Evolutionary conservation across 2,113 vertebrate species (phyloP).

Genomic region (Neogale vison): DNA sequence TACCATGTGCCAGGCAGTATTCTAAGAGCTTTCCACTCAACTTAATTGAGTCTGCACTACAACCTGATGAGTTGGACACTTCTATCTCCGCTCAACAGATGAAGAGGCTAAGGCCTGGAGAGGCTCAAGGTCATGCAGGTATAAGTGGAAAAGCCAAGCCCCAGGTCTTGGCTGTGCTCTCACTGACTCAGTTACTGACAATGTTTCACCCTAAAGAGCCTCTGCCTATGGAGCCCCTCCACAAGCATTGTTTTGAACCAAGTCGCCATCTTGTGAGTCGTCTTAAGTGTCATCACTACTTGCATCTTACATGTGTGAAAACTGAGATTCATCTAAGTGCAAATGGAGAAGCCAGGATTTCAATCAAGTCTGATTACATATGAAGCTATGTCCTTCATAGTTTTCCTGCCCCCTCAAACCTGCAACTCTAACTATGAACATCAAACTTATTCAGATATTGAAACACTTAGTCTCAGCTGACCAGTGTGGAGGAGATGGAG

Average conservation of each 20-base stretch:
- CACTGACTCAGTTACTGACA: background rate
- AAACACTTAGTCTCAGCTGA: background rate
- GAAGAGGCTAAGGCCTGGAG: background rate
- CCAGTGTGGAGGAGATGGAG: background rate
- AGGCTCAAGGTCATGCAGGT: background rate
- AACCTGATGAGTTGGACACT: background rate
- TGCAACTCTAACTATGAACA: background rate
- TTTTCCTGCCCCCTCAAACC: background rate
- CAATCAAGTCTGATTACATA: background rate
- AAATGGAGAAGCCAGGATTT: background rate
- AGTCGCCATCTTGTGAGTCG: background rate
- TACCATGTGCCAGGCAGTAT: fast-evolving
- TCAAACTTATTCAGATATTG: background rate
- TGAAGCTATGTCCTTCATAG: background rate
- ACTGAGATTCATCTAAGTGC: background rate
- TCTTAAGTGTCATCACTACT: background rate
- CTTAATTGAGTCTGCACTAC: background rate
- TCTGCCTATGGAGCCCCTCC: background rate
- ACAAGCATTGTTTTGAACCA: background rate
- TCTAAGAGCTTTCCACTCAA: background rate
- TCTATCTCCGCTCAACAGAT: background rate
- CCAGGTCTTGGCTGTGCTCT: background rate
- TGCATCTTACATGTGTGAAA: background rate
- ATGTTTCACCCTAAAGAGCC: background rate
- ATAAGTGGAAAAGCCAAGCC: background rate